Percentiles rank a stretch among this genome's conserved stretches.
Evolutionary conservation across 1,140 invertebrate genomes (phyloP).

Genomic region (Adelges cooleyi): DNA sequence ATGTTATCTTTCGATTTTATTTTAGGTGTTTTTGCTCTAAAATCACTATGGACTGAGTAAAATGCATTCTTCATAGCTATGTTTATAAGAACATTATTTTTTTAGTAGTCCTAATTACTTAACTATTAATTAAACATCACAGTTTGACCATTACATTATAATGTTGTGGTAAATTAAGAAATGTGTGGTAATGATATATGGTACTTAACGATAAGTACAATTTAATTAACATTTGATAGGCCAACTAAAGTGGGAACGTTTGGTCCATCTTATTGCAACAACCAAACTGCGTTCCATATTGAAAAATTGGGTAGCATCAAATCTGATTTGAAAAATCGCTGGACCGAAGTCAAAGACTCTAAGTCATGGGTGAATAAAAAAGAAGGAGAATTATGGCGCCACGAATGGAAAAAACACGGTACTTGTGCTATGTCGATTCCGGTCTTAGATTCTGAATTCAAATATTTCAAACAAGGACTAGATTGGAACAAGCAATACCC

Average conservation of each 20-base stretch:
- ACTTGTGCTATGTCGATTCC: slow-evolving; percentile 57
- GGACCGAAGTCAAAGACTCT: slow-evolving; percentile 56
- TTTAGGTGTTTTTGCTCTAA: too few relatives aligned
- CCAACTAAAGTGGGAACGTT: slow-evolving; percentile 54
- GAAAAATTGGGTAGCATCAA: slow-evolving; percentile 47
- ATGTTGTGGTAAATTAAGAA: too few relatives aligned
- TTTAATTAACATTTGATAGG: too few relatives aligned
- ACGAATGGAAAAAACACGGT: slow-evolving; percentile 78
- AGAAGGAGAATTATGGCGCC: slow-evolving; percentile 53
- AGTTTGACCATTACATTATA: too few relatives aligned
- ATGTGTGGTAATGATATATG: too few relatives aligned
- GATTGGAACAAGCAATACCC: slow-evolving; percentile 38
- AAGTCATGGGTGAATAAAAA: slow-evolving; percentile 38
- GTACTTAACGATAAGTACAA: too few relatives aligned
- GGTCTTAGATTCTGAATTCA: slow-evolving; percentile 50
- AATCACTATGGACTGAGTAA: too few relatives aligned
- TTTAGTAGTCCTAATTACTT: too few relatives aligned
- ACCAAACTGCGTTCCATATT: slow-evolving; percentile 50
- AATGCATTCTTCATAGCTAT: too few relatives aligned
- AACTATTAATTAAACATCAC: too few relatives aligned
- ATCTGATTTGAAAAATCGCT: slow-evolving; percentile 49
- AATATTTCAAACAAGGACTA: slow-evolving; percentile 61
- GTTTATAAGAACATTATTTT: too few relatives aligned
- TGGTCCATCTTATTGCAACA: slow-evolving; percentile 58
- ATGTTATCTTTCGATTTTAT: too few relatives aligned